These are phyloP conservation scores for Drosophila kikkawai DNA, from an alignment of 1,140 invertebrate species.

Conservation along the genomic window DNA sequence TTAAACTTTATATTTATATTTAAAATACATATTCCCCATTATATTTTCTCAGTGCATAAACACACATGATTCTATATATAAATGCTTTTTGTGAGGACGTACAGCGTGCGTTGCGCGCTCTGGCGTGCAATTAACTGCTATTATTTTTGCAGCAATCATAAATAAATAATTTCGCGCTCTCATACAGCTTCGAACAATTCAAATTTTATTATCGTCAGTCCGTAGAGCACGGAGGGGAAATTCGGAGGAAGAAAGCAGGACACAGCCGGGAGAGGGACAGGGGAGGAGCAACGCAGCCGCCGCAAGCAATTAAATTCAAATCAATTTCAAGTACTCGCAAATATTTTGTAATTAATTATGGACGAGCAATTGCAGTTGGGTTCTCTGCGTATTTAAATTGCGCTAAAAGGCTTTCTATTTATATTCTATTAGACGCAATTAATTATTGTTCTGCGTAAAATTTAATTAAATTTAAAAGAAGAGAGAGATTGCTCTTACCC, in stretches of 20 bases:
- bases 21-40: not conserved
- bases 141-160: conserved; percentile 84
- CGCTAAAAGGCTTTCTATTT: conserved; percentile 51
- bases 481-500: conserved; percentile 88
- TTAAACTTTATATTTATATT: not conserved
- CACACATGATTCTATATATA: conserved; percentile 21
- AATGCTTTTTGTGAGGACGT: not conserved
- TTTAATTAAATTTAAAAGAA: conserved; percentile 14
- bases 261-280: not conserved
- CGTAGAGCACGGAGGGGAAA: conserved; percentile 1
- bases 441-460: conserved; percentile 23
- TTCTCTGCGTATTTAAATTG: conserved; percentile 24
- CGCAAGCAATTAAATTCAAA: conserved; percentile 82
- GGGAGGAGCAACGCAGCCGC: conserved; percentile 30
- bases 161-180: conserved; percentile 84
- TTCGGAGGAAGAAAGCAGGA: conserved; percentile 20
- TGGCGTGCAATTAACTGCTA: conserved; percentile 83
- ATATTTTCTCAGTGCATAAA: conserved; percentile 14
- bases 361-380: conserved; percentile 61
- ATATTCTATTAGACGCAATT: conserved; percentile 49
- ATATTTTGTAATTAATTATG: conserved; percentile 84
- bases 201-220: conserved; percentile 69
- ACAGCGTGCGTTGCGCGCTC: conserved; percentile 33
- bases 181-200: conserved; percentile 75
- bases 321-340: conserved; percentile 84